Conservation (phyloP, 2,888 invertebrate genomes). For the Chrysopilus asiliformis region DNA sequence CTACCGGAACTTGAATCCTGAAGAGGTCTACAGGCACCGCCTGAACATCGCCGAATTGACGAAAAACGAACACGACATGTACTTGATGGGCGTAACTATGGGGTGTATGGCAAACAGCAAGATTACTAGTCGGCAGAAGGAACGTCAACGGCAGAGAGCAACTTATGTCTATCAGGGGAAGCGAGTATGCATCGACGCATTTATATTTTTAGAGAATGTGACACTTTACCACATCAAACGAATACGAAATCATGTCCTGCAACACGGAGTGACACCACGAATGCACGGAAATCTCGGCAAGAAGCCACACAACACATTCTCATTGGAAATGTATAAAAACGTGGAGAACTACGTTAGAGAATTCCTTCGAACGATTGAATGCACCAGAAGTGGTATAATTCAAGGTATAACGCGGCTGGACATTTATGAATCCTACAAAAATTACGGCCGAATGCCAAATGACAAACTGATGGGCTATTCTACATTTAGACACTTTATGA, state of each 20-base stretch:
- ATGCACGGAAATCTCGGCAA: conserved; percentile 70
- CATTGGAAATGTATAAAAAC: conserved; percentile 62
- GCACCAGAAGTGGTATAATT: conserved; percentile 40
- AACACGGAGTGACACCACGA: conserved; percentile 62
- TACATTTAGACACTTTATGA: conserved; percentile 67
- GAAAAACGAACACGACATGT: conserved; percentile 73
- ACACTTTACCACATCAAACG: conserved; percentile 66
- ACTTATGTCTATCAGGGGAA: conserved; percentile 68
- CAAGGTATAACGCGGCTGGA: conserved; percentile 50
- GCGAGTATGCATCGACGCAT: conserved; percentile 63
- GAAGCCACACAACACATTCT: conserved; percentile 67
- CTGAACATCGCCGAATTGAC: conserved; percentile 67
- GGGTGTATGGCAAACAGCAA: conserved; percentile 53
- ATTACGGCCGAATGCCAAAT: conserved; percentile 52
- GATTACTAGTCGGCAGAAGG: conserved; percentile 56
- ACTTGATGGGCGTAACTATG: conserved; percentile 74
- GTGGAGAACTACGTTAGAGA: conserved; percentile 63
- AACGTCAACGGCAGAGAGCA: conserved; percentile 54
- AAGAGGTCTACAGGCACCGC: conserved; percentile 60
- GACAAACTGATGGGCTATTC: conserved; percentile 69
- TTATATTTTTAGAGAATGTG: conserved; percentile 64
- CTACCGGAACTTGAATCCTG: conserved; percentile 59
- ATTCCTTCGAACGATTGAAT: conserved; percentile 42
- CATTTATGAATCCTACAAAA: conserved; percentile 59
- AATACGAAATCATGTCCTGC: conserved; percentile 64